Percentiles rank a stretch among this genome's conserved stretches.
Conservation (phyloP, 2,888 invertebrate genomes). For the Nephrotoma guestfalica region DNA sequence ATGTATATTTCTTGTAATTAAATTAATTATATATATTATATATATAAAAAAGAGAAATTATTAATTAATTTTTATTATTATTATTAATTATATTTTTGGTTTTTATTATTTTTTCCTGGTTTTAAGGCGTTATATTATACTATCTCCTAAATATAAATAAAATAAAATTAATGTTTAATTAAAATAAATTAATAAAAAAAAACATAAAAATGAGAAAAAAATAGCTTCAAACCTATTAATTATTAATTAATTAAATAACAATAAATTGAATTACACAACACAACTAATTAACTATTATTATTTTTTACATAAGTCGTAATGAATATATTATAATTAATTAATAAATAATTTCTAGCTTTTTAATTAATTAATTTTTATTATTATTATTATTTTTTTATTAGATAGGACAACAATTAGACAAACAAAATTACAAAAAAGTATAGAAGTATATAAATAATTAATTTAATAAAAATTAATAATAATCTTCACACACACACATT, state of each 20-base stretch:
- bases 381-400: neutral
- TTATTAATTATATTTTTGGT: neutral
- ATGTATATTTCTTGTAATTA: neutral
- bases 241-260: neutral
- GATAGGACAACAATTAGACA: neutral
- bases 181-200: neutral
- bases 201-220: neutral
- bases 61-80: neutral
- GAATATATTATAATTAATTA: neutral
- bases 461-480: neutral
- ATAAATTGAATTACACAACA: neutral
- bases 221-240: neutral
- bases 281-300: neutral
- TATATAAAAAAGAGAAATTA: neutral
- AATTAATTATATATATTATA: neutral
- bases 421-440: neutral
- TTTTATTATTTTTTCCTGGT: neutral
- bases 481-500: neutral
- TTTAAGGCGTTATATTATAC: neutral
- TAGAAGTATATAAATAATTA: neutral
- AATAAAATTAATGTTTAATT: neutral
- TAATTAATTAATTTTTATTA: neutral
- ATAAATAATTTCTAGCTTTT: neutral
- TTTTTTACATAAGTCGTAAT: neutral
- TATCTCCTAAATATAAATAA: neutral